Evolutionary conservation across 2,113 vertebrate species (phyloP).

Genomic region (Acanthochromis polyacanthus): DNA sequence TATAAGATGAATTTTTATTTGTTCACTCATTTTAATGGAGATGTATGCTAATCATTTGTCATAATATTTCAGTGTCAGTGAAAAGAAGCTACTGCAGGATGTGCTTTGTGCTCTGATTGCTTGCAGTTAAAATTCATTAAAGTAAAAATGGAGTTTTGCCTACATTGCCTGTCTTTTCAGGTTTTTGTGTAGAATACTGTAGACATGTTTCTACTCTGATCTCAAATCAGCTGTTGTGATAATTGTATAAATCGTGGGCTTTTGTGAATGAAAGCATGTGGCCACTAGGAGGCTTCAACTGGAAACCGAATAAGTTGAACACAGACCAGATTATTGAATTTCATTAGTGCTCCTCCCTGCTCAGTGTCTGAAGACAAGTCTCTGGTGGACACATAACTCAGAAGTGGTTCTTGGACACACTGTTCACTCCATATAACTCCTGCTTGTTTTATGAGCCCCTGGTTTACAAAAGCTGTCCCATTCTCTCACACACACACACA

Average conservation of each 20-base stretch:
- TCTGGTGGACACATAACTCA: constrained; percentile 71
- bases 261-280: not conserved
- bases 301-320: constrained; percentile 30
- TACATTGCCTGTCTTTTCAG: no score
- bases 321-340: constrained; percentile 49
- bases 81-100: not conserved
- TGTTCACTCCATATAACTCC: constrained; percentile 75
- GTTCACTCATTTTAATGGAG: not conserved
- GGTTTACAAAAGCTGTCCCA: constrained; percentile 47
- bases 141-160: no score
- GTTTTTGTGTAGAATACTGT: no score
- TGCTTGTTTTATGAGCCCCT: constrained; percentile 66
- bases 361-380: constrained; percentile 63
- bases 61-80: not conserved
- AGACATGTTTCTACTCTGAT: not conserved
- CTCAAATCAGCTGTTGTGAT: not conserved
- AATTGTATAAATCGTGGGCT: not conserved
- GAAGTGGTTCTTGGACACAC: constrained; percentile 60
- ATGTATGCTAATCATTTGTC: not conserved
- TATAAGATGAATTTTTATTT: not conserved
- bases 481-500: constrained; percentile 24
- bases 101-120: not conserved
- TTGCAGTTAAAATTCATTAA: not conserved
- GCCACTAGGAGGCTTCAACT: constrained; percentile 21
- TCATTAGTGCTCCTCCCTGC: constrained; percentile 51